phyloP scores from a whole-genome alignment of 2,797 vertebrate species.

The Aldrovandia affinis region DNA sequence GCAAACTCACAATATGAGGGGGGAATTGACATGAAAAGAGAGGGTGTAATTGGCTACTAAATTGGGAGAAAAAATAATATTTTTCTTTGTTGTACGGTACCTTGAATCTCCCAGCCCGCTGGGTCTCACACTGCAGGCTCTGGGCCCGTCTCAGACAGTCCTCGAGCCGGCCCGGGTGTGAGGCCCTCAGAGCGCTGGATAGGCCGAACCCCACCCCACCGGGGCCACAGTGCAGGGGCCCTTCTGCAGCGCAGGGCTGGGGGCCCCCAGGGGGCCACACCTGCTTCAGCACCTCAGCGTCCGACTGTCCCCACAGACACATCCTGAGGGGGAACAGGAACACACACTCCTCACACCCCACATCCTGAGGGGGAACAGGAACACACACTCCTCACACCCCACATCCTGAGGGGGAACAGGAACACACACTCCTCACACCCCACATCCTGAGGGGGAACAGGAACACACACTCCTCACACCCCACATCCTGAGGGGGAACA shows the following conservation, averaged over 20 bases:
- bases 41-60: too few relatives aligned
- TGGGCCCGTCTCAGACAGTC: not conserved
- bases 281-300: constrained; percentile 20
- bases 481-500: too few relatives aligned
- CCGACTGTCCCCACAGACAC: constrained; percentile 16
- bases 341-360: not conserved
- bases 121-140: not conserved
- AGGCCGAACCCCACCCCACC: constrained; percentile 16
- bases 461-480: too few relatives aligned
- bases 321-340: not conserved
- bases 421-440: too few relatives aligned
- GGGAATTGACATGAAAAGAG: too few relatives aligned
- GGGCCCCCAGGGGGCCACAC: not conserved
- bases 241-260: not conserved
- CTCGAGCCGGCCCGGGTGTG: constrained; percentile 4
- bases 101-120: constrained; percentile 18
- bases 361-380: not conserved
- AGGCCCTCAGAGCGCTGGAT: constrained; percentile 6
- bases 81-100: not conserved
- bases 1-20: too few relatives aligned
- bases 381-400: not conserved
- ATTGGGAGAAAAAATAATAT: not conserved
- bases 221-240: constrained; percentile 10
- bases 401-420: not conserved
- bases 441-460: too few relatives aligned